phyloP scores from a whole-genome alignment of 1,140 invertebrate genomes.

The Myzus persicae region DNA sequence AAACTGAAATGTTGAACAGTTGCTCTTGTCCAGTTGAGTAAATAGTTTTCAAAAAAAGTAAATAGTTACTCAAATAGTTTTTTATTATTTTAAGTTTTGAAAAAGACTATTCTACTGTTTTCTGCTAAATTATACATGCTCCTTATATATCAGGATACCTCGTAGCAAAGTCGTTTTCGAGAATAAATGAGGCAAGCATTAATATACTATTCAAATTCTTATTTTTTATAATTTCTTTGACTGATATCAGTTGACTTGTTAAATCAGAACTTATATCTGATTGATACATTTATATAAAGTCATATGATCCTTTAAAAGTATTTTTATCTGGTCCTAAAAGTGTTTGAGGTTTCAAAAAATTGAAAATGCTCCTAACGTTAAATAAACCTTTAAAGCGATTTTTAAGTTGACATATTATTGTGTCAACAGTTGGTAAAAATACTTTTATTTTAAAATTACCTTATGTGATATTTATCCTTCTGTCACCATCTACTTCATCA shows the following conservation, averaged over 20 bases:
- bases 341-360: conserved; percentile 30
- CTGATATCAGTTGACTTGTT: neutral
- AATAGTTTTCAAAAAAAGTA: too few relatives aligned
- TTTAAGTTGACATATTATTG: neutral
- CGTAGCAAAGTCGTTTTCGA: neutral
- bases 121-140: conserved; percentile 48
- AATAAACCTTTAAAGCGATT: neutral
- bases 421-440: too few relatives aligned
- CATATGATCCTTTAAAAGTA: neutral
- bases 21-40: conserved; percentile 61
- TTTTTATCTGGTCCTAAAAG: neutral
- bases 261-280: conserved; percentile 8
- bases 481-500: too few relatives aligned
- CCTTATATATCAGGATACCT: neutral
- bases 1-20: conserved; percentile 59
- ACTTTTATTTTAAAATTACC: too few relatives aligned
- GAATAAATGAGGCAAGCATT: neutral
- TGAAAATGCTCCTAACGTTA: neutral
- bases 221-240: conserved; percentile 4
- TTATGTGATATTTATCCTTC: too few relatives aligned
- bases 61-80: conserved; percentile 63
- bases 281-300: conserved; percentile 17
- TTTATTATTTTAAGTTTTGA: conserved; percentile 63
- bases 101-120: conserved; percentile 63
- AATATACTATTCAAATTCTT: neutral